A percentile compares a stretch with the other conserved stretches of the same genome.
Conservation (phyloP, 2,797 vertebrate species). For the Odontamblyopus rebecca region DNA sequence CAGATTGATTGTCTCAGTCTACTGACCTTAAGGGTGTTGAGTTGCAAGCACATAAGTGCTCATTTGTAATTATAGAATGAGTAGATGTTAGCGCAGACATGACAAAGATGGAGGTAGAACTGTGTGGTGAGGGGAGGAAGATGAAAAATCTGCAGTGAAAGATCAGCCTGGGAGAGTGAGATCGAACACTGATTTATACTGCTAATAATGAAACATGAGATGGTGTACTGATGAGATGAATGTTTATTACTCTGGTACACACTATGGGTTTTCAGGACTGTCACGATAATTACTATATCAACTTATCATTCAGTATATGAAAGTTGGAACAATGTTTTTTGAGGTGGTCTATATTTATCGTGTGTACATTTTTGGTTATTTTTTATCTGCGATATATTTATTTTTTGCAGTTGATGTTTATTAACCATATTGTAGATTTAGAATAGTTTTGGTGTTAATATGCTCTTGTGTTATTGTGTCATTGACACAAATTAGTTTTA, state of each 20-base stretch:
- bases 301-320: too few species aligned
- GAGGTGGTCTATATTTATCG: too few species aligned
- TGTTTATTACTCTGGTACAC: too few species aligned
- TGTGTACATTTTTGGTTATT: too few species aligned
- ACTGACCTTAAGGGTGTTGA: conserved; percentile 21
- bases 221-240: conserved; percentile 23
- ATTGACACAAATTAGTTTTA: too few species aligned
- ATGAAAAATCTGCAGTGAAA: conserved; percentile 55
- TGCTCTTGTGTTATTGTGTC: too few species aligned
- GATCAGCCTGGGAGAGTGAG: conserved; percentile 25
- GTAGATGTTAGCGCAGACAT: conserved; percentile 42
- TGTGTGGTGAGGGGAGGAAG: conserved; percentile 38
- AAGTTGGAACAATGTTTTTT: too few species aligned
- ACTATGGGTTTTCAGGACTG: not conserved
- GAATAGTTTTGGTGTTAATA: too few species aligned
- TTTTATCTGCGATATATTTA: too few species aligned
- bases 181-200: conserved; percentile 47
- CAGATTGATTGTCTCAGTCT: not conserved
- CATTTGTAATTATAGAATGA: conserved; percentile 42
- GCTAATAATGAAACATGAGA: conserved; percentile 33
- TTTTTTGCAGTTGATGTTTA: too few species aligned
- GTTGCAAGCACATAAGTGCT: conserved; percentile 24
- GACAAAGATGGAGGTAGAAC: conserved; percentile 46
- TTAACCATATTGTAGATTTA: too few species aligned
- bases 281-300: too few species aligned